Evolutionary conservation across 2,797 vertebrate genomes (phyloP).

Genomic region (Microchirus variegatus): DNA sequence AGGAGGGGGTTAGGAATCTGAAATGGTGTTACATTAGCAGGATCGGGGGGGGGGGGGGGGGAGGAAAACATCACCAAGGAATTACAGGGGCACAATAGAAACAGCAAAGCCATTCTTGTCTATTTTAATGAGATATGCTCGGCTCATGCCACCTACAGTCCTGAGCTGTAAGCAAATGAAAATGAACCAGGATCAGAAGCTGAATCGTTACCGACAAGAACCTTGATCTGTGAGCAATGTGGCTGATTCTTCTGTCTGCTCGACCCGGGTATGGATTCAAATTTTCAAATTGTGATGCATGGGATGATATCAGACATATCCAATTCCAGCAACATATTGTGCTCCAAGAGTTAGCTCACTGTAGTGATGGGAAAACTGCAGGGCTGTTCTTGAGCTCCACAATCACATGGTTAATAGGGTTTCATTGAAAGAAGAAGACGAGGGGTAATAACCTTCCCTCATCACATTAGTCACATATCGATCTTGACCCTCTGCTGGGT

Average conservation of each 20-base stretch:
- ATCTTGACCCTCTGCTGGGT: constrained; percentile 58
- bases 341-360: constrained; percentile 7
- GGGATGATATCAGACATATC: constrained; percentile 46
- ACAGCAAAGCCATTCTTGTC: constrained; percentile 45
- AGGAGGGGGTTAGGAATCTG: constrained; percentile 32
- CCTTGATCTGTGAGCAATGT: constrained; percentile 37
- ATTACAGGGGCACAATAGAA: constrained; percentile 65
- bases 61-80: constrained; percentile 58
- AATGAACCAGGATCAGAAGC: constrained; percentile 33
- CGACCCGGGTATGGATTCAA: constrained; percentile 20
- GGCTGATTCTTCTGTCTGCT: constrained; percentile 26
- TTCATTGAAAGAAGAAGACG: constrained; percentile 58
- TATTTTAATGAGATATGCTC: constrained; percentile 73
- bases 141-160: constrained; percentile 41
- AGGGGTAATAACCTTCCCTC: constrained; percentile 59
- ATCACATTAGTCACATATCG: constrained; percentile 76
- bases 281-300: constrained; percentile 48
- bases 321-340: constrained; percentile 45
- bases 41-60: constrained; percentile 42
- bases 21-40: constrained; percentile 50
- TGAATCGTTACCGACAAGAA: constrained; percentile 55
- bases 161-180: constrained; percentile 57
- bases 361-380: constrained; percentile 11
- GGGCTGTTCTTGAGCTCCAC: constrained; percentile 14
- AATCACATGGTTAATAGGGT: constrained; percentile 53